Evolutionary conservation across 1,140 invertebrate genomes (phyloP), one percentile per base, ranked within the genome.

Genomic region (Hetaerina americana): DNA sequence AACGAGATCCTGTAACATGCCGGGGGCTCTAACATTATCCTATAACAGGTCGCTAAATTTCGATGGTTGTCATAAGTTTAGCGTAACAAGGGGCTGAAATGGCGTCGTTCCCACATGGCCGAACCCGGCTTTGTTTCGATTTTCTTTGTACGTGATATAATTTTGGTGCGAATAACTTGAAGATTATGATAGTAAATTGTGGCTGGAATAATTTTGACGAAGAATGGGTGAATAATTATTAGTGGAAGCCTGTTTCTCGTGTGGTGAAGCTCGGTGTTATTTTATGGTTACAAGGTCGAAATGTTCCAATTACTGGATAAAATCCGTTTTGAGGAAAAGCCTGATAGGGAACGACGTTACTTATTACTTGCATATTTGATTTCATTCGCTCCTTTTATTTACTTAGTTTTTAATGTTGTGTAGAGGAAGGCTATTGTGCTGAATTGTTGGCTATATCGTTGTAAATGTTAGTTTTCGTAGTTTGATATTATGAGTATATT

Each of bases 101-200:
- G 70, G 70, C 70, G 70, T 70, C 70, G 29, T 66, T 29, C 70
- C 70, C 70, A 70, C 70, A 70, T 70, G 70, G 70, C 70, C 29
- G 49, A 70, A 49, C 70, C 70, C 28, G 70, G 70, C 70, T 40
- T 66, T 70, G 29, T 66, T 49, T 29, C 49, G 26, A 26, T 3
- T 68, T 68, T 68, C 26, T 15, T 15, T 26, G 27, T 26, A 22
- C 26, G 25, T 15, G 67, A 26, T 10, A 25, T 25, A 15, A 18
- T 28, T 28, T 2, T 2, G 1, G 27, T 26, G 49, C 49, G 12
- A 12, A 57, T 22, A 12, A 26, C 27, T 68, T 28, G 25, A 10
- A 6, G 25, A 15, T 25, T 26, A 26, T 68, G 25, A 26, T 68
- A 26, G 15, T 26, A 1, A 3, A 26, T 68, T 68, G 25, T 68